Evolutionary conservation across 2,113 vertebrate species (phyloP), one percentile per base, ranked within the genome.

Genomic region (Amphiprion ocellaris): DNA sequence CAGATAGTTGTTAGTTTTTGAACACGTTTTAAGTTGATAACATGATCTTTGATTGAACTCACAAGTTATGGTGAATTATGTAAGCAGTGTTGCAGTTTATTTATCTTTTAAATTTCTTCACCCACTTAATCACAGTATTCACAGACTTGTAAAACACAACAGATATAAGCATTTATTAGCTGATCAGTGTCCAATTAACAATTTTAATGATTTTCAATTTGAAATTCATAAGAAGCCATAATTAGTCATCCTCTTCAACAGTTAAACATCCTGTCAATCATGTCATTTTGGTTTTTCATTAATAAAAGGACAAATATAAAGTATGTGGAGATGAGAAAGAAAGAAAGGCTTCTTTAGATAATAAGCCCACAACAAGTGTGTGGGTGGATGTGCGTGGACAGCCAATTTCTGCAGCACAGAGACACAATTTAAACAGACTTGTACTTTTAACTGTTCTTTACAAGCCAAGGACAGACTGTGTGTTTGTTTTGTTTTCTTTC

Each of bases 341-440:
- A 58, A 52, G 49, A 52, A 69, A 24, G 28, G 39, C 65, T 54
- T 16, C 59, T 55, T 54, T 62, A 46, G 74, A 47, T 65, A 77
- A 46, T 62, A 46, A 69, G 15, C 65, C 74, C 75, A 69, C 75
- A 63, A 6, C 46, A 30, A 26, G 15, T 26, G 26, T 55, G 75
- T 78, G 75, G 75, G 75, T 66, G 55, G 75, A 5, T 47, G 39
- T 33, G 44, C 66, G 55, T 15, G 24, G 39, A 54, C 66, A 55
- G 75, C 65, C 41, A 77, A 62, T 62, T 47, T 24, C 26, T 39
- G 55, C 56, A 77, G 10, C 55, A 68, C 33, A 78, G 19, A 67
- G 46, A 56, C 39, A 33, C 39, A 62, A 62, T 47, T 55, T 63
- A 77, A 64, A 63, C 47, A 52, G 10, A 76, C 53, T n/a, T 53